phyloP scores from a whole-genome alignment of 2,113 vertebrate species.

The Pedionomus torquatus region DNA sequence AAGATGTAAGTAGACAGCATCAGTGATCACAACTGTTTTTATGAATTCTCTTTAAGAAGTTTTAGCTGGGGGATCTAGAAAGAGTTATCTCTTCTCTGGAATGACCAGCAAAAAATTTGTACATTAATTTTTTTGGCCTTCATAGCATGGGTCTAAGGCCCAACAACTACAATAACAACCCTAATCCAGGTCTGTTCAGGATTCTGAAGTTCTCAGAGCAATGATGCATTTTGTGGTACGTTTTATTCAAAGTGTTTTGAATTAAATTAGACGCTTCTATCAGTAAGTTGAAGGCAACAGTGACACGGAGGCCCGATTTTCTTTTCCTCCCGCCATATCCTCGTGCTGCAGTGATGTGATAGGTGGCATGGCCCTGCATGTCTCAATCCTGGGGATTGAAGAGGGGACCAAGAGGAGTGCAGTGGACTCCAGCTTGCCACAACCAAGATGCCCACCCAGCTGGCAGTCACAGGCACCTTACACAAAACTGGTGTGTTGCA shows the following conservation, averaged over 20 bases:
- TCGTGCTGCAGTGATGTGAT: fast-evolving
- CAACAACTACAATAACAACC: fast-evolving
- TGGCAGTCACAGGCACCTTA: fast-evolving
- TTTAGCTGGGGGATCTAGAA: not conserved
- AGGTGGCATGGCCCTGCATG: fast-evolving
- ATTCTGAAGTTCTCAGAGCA: not conserved
- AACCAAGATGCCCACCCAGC: fast-evolving
- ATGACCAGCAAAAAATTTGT: not conserved
- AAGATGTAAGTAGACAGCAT: not conserved
- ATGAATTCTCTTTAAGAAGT: not conserved
- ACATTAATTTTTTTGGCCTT: not conserved
- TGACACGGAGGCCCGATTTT: fast-evolving
- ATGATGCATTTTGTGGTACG: not conserved
- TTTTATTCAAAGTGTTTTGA: not conserved
- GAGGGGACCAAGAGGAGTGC: not conserved
- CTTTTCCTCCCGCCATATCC: not conserved
- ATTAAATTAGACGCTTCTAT: fast-evolving
- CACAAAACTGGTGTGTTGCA: not conserved
- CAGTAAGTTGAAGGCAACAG: not conserved
- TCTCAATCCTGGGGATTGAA: not conserved
- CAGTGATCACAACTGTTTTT: not conserved
- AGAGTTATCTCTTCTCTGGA: not conserved
- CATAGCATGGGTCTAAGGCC: fast-evolving
- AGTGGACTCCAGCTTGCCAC: not conserved
- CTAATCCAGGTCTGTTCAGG: not conserved